Percentiles rank a stretch among this genome's conserved stretches.
Conservation (phyloP, 2,888 invertebrate species). For the Arrhopalites spinosus region DNA sequence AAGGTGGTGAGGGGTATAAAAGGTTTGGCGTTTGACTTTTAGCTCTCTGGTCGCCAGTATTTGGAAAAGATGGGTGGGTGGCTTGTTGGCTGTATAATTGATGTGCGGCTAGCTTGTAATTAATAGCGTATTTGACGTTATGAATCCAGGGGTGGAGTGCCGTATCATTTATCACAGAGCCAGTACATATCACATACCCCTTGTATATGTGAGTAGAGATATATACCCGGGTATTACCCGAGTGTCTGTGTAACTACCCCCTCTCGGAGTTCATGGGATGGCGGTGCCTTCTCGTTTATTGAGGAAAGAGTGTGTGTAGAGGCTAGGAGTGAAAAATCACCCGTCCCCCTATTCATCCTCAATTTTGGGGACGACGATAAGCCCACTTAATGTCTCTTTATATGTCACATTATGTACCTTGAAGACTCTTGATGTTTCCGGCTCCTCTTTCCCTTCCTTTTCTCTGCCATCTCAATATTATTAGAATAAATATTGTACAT, state of each 20-base stretch:
- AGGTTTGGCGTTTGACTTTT: not conserved
- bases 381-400: conserved; percentile 47
- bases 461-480: not conserved
- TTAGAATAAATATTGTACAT: no score
- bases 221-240: not conserved
- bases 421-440: conserved; percentile 38
- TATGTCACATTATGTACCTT: conserved; percentile 44
- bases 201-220: not conserved
- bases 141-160: conserved; percentile 40
- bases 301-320: not conserved
- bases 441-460: conserved; percentile 8
- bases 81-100: conserved; percentile 38
- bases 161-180: conserved; percentile 41
- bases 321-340: conserved; percentile 40
- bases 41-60: not conserved
- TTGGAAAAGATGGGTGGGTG: not conserved
- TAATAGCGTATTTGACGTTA: conserved; percentile 46
- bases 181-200: not conserved
- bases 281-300: no score
- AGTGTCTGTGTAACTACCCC: conserved; percentile 14
- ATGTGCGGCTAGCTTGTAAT: conserved; percentile 45
- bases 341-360: conserved; percentile 41
- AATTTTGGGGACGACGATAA: conserved; percentile 42
- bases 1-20: not conserved
- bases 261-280: no score